A percentile compares a stretch with the other conserved stretches of the same genome.
phyloP scores from a whole-genome alignment of 2,113 vertebrate genomes.

The Gnathonemus longibarbis region DNA sequence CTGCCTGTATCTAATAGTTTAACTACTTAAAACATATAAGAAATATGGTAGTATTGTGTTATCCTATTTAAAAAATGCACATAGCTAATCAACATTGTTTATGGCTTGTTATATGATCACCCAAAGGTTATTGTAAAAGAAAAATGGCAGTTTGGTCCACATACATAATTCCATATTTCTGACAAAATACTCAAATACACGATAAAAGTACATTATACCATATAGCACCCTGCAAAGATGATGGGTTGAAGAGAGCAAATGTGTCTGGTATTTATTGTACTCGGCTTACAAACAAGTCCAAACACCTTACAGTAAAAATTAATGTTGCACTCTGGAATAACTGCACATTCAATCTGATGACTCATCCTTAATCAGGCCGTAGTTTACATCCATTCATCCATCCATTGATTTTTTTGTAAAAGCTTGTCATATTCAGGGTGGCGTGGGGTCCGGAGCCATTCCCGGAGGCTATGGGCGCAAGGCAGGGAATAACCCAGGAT shows the following conservation, averaged over 20 bases:
- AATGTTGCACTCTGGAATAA: background rate
- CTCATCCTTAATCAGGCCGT: background rate
- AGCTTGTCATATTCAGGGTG: background rate
- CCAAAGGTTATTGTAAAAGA: slow-evolving; percentile 23
- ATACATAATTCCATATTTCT: slow-evolving; percentile 43
- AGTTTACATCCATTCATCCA: background rate
- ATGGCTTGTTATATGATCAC: slow-evolving; percentile 30
- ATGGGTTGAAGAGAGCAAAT: slow-evolving; percentile 31
- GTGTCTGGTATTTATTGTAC: slow-evolving; percentile 32
- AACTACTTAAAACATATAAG: background rate
- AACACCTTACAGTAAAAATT: background rate
- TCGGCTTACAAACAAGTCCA: slow-evolving; percentile 12
- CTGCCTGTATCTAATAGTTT: background rate
- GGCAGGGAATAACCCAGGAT: background rate
- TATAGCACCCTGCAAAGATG: slow-evolving; percentile 55
- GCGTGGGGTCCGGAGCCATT: background rate
- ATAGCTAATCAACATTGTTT: slow-evolving; percentile 28
- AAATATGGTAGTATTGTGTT: background rate
- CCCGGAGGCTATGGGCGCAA: background rate
- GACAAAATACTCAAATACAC: slow-evolving; percentile 41
- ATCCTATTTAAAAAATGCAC: slow-evolving; percentile 36
- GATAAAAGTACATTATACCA: slow-evolving; percentile 38
- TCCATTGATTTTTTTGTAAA: background rate
- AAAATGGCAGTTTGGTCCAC: slow-evolving; percentile 51
- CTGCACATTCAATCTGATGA: background rate